phyloP scores from a whole-genome alignment of 2,113 vertebrate genomes.

The Neodon shergylaensis region DNA sequence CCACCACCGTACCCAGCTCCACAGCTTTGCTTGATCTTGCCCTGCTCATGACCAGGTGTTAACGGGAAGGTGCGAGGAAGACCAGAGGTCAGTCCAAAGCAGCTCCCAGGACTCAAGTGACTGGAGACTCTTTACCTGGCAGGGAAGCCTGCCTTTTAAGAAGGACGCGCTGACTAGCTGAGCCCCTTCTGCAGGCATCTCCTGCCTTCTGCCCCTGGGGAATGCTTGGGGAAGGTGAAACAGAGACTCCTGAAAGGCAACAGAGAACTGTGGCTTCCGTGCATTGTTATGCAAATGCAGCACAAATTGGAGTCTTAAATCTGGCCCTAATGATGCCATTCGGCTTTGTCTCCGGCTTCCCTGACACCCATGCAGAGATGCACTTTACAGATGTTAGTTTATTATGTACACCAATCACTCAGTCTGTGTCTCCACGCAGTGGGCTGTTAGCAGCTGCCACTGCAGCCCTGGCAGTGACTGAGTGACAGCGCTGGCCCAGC shows the following conservation, averaged over 20 bases:
- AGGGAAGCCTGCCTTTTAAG: neutral
- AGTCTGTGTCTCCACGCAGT: constrained; percentile 68
- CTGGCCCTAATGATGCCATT: constrained; percentile 82
- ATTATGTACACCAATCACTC: constrained; percentile 83
- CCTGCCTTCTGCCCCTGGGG: constrained; percentile 50
- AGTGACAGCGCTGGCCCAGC: constrained; percentile 48
- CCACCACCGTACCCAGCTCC: neutral
- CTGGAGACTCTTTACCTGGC: neutral
- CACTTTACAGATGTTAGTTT: constrained; percentile 80
- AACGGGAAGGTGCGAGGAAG: neutral
- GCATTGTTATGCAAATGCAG: constrained; percentile 85
- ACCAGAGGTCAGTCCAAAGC: neutral
- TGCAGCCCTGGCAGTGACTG: constrained; percentile 35
- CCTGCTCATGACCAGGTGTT: neutral
- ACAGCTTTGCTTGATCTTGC: neutral
- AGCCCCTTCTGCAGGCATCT: neutral
- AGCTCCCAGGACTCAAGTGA: neutral
- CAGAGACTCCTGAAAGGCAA: constrained; percentile 74
- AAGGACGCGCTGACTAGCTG: neutral
- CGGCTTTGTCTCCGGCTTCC: constrained; percentile 82
- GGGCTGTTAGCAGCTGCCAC: constrained; percentile 74
- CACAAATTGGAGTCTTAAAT: constrained; percentile 81
- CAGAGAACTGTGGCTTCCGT: constrained; percentile 70
- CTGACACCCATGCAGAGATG: constrained; percentile 80
- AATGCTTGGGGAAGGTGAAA: constrained; percentile 76